A percentile compares a stretch with the other conserved stretches of the same genome.
These are phyloP conservation scores for Taurulus bubalis DNA, from an alignment of 2,113 vertebrate genomes.

Conservation along the genomic window DNA sequence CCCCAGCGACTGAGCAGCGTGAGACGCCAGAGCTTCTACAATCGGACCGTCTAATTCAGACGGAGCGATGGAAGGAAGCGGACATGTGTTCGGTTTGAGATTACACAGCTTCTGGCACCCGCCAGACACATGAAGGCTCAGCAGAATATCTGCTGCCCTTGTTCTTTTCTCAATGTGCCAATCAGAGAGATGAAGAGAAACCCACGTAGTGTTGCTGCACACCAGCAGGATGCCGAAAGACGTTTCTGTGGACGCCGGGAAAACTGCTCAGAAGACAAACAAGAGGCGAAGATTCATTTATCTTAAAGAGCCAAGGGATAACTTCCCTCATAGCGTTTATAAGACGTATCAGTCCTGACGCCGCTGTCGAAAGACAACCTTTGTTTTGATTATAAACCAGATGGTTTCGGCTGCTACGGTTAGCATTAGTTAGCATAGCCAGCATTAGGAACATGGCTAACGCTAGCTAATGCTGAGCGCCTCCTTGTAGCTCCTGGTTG, in stretches of 20 bases:
- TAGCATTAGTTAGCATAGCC: neutral
- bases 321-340: no score
- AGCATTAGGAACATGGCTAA: neutral
- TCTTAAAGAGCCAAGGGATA: neutral
- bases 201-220: constrained; percentile 25
- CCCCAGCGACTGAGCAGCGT: neutral
- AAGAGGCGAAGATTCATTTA: neutral
- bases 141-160: constrained; percentile 17
- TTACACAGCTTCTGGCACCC: constrained; percentile 29
- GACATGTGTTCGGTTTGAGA: constrained; percentile 55
- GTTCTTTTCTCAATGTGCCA: constrained; percentile 47
- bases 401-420: neutral
- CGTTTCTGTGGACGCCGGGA: neutral
- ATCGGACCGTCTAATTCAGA: constrained; percentile 34
- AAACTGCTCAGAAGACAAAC: neutral
- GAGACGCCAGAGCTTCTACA: constrained; percentile 8
- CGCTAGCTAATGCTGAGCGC: neutral
- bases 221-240: neutral
- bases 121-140: constrained; percentile 47
- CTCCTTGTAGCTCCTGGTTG: no score
- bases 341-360: no score
- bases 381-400: no score
- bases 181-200: constrained; percentile 55
- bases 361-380: no score
- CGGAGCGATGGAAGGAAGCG: constrained; percentile 31